phyloP scores from a whole-genome alignment of 2,888 invertebrate genomes.

The Tupiocoris notatus region DNA sequence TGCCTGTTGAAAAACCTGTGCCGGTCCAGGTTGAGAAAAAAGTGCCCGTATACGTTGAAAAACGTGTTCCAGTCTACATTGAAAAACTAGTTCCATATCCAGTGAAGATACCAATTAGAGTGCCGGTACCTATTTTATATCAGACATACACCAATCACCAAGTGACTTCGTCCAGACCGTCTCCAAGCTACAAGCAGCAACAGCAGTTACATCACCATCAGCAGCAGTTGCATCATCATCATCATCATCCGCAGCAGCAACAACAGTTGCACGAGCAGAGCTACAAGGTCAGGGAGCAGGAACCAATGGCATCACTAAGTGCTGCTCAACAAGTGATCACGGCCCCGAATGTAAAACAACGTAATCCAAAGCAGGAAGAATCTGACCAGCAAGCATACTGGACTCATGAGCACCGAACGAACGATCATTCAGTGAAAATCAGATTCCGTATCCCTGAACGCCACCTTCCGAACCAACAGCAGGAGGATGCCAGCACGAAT shows the following conservation, averaged over 20 bases:
- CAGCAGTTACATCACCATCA: background rate
- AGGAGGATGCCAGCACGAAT: background rate
- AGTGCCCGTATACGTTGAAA: constrained; percentile 28
- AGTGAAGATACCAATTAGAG: constrained; percentile 38
- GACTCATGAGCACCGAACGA: background rate
- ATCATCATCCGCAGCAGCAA: background rate
- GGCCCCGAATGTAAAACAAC: no score
- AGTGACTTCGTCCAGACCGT: background rate
- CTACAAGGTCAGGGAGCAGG: no score
- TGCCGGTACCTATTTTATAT: constrained; percentile 41
- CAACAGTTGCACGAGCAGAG: no score
- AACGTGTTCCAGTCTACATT: constrained; percentile 23
- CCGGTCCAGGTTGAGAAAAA: constrained; percentile 20
- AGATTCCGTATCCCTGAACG: background rate
- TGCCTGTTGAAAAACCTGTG: constrained; percentile 55
- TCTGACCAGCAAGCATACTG: background rate
- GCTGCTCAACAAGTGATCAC: no score
- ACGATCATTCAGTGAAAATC: background rate
- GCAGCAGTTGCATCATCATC: background rate
- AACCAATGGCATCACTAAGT: no score
- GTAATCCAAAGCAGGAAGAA: background rate
- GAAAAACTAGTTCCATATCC: constrained; percentile 36
- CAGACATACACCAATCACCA: background rate
- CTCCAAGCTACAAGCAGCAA: background rate
- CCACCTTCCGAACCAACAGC: background rate